Percentiles rank a stretch among this genome's conserved stretches.
These are phyloP conservation scores for Sebastes glaucus DNA, from an alignment of 2,797 vertebrate species.

Conservation along the genomic window DNA sequence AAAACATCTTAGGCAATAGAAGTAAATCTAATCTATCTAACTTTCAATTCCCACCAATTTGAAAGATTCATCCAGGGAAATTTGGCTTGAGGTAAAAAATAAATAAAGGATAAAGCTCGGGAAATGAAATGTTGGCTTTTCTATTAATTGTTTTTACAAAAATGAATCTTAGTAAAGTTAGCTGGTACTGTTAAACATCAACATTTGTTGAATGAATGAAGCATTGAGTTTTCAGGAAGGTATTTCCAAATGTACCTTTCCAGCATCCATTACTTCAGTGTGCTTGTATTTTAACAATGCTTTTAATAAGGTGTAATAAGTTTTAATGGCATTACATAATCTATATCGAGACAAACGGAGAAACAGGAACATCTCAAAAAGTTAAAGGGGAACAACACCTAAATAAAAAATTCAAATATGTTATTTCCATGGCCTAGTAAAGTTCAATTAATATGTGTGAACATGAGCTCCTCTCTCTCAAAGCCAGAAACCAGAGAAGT, in stretches of 20 bases:
- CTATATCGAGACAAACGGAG: neutral
- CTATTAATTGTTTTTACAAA: neutral
- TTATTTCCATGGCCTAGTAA: too few relatives aligned
- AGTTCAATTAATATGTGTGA: too few relatives aligned
- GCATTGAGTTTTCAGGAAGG: neutral
- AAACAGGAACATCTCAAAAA: neutral
- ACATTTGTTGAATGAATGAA: neutral
- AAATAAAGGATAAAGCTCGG: neutral
- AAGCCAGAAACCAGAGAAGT: too few relatives aligned
- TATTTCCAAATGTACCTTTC: neutral
- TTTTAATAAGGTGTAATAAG: neutral
- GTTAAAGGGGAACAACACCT: neutral
- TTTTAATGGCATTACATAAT: neutral
- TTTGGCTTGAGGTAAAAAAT: neutral
- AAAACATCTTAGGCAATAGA: slow-evolving; percentile 58
- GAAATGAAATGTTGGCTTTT: neutral
- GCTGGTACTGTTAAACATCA: neutral
- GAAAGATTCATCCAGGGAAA: slow-evolving; percentile 7
- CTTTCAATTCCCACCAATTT: slow-evolving; percentile 54
- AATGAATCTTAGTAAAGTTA: neutral
- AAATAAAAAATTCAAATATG: too few relatives aligned
- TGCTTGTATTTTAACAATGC: neutral
- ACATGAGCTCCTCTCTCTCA: too few relatives aligned
- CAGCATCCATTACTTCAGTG: neutral
- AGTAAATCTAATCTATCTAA: slow-evolving; percentile 58